A percentile compares a stretch with the other conserved stretches of the same genome.
Evolutionary conservation across 2,797 vertebrate genomes (phyloP).

Genomic region (Yasuhikotakia modesta): DNA sequence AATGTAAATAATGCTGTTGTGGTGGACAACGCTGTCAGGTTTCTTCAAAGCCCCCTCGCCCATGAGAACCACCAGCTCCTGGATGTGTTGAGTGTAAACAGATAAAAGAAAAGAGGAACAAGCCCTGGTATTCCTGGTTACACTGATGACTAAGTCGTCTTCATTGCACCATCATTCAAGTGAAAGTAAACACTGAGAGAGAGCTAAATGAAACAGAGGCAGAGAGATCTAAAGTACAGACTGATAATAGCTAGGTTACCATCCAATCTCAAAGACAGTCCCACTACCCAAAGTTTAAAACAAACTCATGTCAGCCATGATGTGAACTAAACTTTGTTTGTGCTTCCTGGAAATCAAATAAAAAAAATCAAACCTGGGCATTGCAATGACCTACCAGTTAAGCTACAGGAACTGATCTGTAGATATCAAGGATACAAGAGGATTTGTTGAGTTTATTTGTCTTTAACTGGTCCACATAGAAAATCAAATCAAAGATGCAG

Average conservation of each 20-base stretch:
- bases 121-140: slow-evolving; percentile 38
- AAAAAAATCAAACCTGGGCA: too few relatives aligned
- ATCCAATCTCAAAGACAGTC: not conserved
- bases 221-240: not conserved
- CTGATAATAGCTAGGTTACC: not conserved
- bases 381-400: too few relatives aligned
- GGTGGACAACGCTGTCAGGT: slow-evolving; percentile 41
- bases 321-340: not conserved
- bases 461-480: not conserved
- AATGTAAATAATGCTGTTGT: slow-evolving; percentile 43
- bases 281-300: not conserved
- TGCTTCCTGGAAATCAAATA: not conserved
- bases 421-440: not conserved
- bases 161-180: slow-evolving; percentile 27
- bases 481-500: not conserved
- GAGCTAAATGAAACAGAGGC: slow-evolving; percentile 20
- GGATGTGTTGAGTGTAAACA: slow-evolving; percentile 41
- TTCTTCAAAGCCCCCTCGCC: slow-evolving; percentile 39
- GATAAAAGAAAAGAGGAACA: slow-evolving; percentile 43
- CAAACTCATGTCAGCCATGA: not conserved
- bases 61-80: slow-evolving; percentile 44
- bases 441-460: not conserved
- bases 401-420: not conserved
- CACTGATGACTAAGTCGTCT: slow-evolving; percentile 40
- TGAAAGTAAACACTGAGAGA: slow-evolving; percentile 23